Conservation (phyloP, 2,797 vertebrate genomes). For the Melanotaenia maccullochi region DNA sequence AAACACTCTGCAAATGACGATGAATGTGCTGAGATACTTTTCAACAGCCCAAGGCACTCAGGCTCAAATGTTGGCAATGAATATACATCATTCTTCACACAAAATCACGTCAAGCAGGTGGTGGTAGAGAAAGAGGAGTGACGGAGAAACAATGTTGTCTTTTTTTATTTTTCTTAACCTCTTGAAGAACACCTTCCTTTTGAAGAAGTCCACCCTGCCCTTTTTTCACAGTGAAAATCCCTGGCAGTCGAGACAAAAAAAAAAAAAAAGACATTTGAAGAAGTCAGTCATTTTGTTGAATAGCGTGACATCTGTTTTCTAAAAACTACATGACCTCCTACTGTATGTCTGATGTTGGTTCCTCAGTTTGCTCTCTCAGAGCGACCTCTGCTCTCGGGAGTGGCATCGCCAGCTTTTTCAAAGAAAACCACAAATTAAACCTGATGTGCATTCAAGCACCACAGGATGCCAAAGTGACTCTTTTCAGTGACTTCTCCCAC, state of each 20-base stretch:
- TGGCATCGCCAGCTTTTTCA: constrained; percentile 36
- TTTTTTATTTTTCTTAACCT: constrained; percentile 55
- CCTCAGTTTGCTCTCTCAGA: constrained; percentile 47
- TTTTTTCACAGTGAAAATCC: constrained; percentile 80
- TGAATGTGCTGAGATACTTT: constrained; percentile 74
- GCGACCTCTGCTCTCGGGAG: constrained; percentile 39
- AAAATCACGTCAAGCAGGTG: constrained; percentile 79
- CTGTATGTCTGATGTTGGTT: constrained; percentile 48
- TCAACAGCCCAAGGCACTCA: constrained; percentile 90
- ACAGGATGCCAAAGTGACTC: constrained; percentile 40
- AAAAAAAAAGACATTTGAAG: constrained; percentile 42
- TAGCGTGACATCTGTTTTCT: constrained; percentile 63
- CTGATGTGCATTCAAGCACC: constrained; percentile 41
- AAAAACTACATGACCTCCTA: constrained; percentile 61
- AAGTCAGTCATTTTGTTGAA: constrained; percentile 52
- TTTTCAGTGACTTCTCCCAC: constrained; percentile 56
- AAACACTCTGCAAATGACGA: constrained; percentile 80
- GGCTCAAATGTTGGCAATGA: constrained; percentile 87
- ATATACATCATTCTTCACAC: constrained; percentile 73
- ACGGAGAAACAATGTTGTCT: constrained; percentile 59
- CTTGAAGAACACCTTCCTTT: constrained; percentile 57
- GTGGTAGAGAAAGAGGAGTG: constrained; percentile 71
- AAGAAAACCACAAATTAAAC: constrained; percentile 36
- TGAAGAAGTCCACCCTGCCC: constrained; percentile 56
- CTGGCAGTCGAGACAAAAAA: constrained; percentile 71